Base-by-base conservation (phyloP, 2,888 invertebrate species). In the Rhodophaea formosa region DNA sequence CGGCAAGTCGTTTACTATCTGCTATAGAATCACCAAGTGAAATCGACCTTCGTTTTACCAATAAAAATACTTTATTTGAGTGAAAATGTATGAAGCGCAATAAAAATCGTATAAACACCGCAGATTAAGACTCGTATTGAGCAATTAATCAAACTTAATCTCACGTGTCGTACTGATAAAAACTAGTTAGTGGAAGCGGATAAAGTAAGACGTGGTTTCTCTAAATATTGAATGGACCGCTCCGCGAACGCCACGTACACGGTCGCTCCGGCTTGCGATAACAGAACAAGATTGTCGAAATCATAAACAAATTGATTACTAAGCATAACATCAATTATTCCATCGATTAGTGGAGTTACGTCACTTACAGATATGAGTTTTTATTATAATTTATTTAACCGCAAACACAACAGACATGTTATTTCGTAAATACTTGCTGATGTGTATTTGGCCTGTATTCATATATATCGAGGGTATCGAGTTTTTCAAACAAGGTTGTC, bases 101-200 rank as follows among this genome's bases (percentile, higher is more conserved):
- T 30, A 30, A 16, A 47, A 47, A 30, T n/a, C 29, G 14, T 49
- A 49, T 30, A 49, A 30, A 30, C 8, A 49, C 14, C 15, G 30
- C 32, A 15, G 30, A 49, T 49, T 49, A 49, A 32, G 7, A 5
- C 8, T 53, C 45, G 46, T 55, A 45, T 35, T 44, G 16, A 12
- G 35, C 54, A 12, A 55, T 55, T 16, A 55, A 45, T 45, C 54
- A 45, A 45, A 32, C 3, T n/a, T 44, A 55, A 55, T 55, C 54
- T 55, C 35, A 45, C 45, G 15, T 55, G 54, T 55, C 53, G 43
- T 42, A 15, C 45, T 35, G 54, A 46, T 55, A 35, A 51, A 16
- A 8, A 29, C 30, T 14, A 16, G n/a, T 29, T 14, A 16, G n/a
- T 29, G 17, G 16, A 43, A 30, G 23, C 15, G 30, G 12, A 45